These are phyloP conservation scores for Myotis brandtii DNA, from an alignment of 2,113 vertebrate genomes.

Conservation along the genomic window DNA sequence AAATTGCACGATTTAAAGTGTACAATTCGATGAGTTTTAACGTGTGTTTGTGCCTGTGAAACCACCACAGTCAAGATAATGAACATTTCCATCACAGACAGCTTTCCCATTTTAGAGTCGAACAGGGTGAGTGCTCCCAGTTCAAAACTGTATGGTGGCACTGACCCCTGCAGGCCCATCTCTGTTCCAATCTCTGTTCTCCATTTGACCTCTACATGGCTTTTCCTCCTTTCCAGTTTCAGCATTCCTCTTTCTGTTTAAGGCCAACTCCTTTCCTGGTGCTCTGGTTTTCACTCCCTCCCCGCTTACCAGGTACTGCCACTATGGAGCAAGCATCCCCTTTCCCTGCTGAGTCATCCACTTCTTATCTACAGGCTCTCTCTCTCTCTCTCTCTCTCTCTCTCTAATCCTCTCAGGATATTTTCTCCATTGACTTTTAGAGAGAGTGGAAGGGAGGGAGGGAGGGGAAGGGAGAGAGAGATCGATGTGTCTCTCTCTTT, in stretches of 20 bases:
- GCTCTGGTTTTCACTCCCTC: background rate
- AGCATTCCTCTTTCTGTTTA: background rate
- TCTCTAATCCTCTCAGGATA: too few species aligned
- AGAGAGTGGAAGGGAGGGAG: too few species aligned
- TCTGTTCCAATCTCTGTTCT: background rate
- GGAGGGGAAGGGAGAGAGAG: too few species aligned
- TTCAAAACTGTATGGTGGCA: background rate
- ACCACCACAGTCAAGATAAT: background rate
- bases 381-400: too few species aligned
- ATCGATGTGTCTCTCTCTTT: too few species aligned
- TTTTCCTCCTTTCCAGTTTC: background rate
- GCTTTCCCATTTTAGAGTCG: conserved; percentile 1
- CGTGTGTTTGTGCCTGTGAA: background rate
- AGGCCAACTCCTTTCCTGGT: background rate
- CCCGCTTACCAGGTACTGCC: background rate
- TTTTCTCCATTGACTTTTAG: too few species aligned
- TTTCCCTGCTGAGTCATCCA: background rate
- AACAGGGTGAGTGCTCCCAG: background rate
- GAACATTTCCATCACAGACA: background rate
- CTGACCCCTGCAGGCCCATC: background rate
- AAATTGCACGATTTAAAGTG: background rate
- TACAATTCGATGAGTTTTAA: background rate
- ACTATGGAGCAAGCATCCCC: background rate
- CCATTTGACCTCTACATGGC: background rate
- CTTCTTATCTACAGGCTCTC: background rate